phyloP scores from a whole-genome alignment of 2,113 vertebrate species.

The Ibidorhyncha struthersii region DNA sequence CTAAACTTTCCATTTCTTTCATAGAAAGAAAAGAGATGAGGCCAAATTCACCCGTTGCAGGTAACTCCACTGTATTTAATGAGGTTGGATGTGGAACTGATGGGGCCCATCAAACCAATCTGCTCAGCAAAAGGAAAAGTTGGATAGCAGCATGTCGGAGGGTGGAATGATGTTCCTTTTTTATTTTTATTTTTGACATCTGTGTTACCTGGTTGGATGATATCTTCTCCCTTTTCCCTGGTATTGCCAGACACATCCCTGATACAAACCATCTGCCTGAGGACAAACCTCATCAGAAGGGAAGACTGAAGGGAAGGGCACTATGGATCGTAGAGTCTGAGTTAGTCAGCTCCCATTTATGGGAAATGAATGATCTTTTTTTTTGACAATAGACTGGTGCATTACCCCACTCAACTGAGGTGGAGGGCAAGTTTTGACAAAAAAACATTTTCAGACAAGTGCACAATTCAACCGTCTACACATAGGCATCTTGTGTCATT shows the following conservation, averaged over 20 bases:
- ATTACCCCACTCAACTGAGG: neutral
- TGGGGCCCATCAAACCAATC: neutral
- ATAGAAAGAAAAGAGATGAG: constrained; percentile 86
- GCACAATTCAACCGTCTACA: neutral
- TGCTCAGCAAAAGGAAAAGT: constrained; percentile 35
- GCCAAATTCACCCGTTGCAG: neutral
- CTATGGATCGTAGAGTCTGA: neutral
- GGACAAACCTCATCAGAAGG: neutral
- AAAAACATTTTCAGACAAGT: neutral
- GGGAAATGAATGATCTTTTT: neutral
- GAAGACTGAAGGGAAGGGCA: neutral
- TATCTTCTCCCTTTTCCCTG: neutral
- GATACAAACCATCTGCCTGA: neutral
- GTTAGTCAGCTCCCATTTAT: neutral
- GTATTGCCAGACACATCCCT: neutral
- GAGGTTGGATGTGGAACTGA: neutral
- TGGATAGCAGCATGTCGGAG: constrained; percentile 78
- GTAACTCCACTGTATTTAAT: neutral
- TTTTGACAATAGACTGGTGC: neutral
- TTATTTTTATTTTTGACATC: neutral
- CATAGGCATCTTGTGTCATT: neutral
- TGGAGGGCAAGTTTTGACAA: neutral
- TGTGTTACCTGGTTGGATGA: neutral
- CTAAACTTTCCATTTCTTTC: constrained; percentile 81
- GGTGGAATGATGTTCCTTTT: neutral